Evolutionary conservation across 2,888 invertebrate species (phyloP), one percentile per base, ranked within the genome.

Genomic region (Aquatica leii): DNA sequence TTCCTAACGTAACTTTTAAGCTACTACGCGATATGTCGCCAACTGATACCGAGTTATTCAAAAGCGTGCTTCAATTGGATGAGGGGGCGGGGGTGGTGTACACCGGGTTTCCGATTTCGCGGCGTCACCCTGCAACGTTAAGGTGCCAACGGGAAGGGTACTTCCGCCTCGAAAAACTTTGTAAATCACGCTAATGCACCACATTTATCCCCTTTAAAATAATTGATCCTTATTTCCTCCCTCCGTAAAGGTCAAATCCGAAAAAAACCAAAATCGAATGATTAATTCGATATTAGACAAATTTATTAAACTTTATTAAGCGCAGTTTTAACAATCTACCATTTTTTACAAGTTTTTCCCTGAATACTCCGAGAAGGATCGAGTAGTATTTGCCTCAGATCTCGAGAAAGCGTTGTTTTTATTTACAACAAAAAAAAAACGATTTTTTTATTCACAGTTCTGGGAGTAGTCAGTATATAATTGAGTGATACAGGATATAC

Each of bases 221-320:
- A 24, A 40, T 24, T 53, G 21, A 2, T 9, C 2, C 12, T 8
- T 14, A 1, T 3, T n/a, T 15, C 2, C 2, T 14, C 41, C 8
- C 41, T 35, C 35, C 14, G n/a, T 40, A 21, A 43, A 54, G 54
- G 43, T 54, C 54, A 54, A 54, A 41, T 41, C 24, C 20, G 43
- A 54, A 31, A 6, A 9, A 31, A 31, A 31, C 31, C 4, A 31
- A 54, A 66, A 69, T 72, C 68, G 70, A 69, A 71, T 68, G 67
- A n/a, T 66, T 68, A 71, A 69, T 70, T 68, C 71, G 69, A 72
- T 74, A 71, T n/a, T n/a, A 62, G 70, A 74, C 71, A 71, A 74
- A 72, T 68, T 71, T 70, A 71, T 74, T 67, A 21, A 72, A 70
- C 70, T 69, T 70, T 69, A 70, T 71, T 71, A 73, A 74, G 74